Conservation (phyloP, 2,113 vertebrate genomes). For the Copsychus sechellarum region DNA sequence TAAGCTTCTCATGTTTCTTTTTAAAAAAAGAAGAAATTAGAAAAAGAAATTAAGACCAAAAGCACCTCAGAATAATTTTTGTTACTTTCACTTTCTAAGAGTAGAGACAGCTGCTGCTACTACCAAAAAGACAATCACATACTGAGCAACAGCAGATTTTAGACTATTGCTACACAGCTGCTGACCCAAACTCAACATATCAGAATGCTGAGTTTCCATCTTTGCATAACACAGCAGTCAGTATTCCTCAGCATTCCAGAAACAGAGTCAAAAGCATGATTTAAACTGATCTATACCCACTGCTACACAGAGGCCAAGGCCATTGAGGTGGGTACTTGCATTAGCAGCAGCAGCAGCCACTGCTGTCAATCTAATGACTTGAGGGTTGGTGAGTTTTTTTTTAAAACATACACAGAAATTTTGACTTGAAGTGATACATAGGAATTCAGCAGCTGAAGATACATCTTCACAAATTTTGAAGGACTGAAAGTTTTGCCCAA, state of each 20-base stretch:
- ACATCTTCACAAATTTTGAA: not conserved
- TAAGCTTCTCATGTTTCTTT: not conserved
- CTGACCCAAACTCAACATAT: not conserved
- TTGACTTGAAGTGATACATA: not conserved
- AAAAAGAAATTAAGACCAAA: not conserved
- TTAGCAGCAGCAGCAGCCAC: not conserved
- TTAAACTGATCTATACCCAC: not conserved
- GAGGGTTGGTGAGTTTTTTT: not conserved
- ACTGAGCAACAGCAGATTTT: not conserved
- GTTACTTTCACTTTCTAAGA: not conserved
- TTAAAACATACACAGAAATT: not conserved
- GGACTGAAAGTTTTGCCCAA: not conserved
- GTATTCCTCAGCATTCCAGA: not conserved
- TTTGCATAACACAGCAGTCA: not conserved
- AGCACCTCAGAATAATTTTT: not conserved
- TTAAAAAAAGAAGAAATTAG: not conserved
- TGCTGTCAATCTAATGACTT: not conserved
- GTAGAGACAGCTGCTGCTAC: not conserved
- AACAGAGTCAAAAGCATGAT: not conserved
- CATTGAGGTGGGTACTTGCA: not conserved
- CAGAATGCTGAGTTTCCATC: not conserved
- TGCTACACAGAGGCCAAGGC: not conserved
- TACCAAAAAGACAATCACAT: not conserved
- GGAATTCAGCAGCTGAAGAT: not conserved
- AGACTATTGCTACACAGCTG: not conserved